Evolutionary conservation across 1,140 invertebrate species (phyloP).

Genomic region (Hyles vespertilio): DNA sequence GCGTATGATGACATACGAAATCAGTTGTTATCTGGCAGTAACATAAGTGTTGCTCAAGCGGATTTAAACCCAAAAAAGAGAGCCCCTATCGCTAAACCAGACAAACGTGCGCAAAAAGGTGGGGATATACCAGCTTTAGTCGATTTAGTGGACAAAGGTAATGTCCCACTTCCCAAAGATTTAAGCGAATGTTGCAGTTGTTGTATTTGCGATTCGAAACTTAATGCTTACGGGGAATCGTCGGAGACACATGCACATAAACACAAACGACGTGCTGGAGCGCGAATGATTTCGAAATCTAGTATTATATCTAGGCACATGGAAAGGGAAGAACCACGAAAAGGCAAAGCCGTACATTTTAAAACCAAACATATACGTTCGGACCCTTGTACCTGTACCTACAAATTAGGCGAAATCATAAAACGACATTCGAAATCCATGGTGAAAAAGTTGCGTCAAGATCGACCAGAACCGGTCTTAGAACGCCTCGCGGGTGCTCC

Average conservation of each 20-base stretch:
- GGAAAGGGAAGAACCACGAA: constrained; percentile 10
- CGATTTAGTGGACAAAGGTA: constrained; percentile 40
- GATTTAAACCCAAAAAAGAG: constrained; percentile 21
- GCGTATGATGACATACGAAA: constrained; percentile 45
- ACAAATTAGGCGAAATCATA: constrained; percentile 28
- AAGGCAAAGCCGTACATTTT: constrained; percentile 25
- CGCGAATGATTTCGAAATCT: constrained; percentile 6
- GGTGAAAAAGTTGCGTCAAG: constrained; percentile 11
- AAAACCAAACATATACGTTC: constrained; percentile 41
- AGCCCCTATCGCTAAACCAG: neutral
- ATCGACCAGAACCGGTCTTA: constrained; percentile 5
- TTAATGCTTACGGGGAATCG: neutral
- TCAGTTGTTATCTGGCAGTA: constrained; percentile 36
- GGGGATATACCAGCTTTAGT: constrained; percentile 33
- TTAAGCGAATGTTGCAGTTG: constrained; percentile 42
- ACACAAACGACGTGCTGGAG: constrained; percentile 10
- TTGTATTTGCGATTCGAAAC: constrained; percentile 32
- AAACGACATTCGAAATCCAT: constrained; percentile 24
- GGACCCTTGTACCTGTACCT: constrained; percentile 47
- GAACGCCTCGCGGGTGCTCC: constrained; percentile 6
- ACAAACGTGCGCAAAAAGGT: constrained; percentile 19
- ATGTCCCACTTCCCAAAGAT: constrained; percentile 21
- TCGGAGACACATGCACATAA: constrained; percentile 1
- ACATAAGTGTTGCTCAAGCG: constrained; percentile 25
- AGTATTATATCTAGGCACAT: constrained; percentile 11